These are phyloP conservation scores for Xiphydria camelus DNA, from an alignment of 2,888 invertebrate species.

Conservation along the genomic window DNA sequence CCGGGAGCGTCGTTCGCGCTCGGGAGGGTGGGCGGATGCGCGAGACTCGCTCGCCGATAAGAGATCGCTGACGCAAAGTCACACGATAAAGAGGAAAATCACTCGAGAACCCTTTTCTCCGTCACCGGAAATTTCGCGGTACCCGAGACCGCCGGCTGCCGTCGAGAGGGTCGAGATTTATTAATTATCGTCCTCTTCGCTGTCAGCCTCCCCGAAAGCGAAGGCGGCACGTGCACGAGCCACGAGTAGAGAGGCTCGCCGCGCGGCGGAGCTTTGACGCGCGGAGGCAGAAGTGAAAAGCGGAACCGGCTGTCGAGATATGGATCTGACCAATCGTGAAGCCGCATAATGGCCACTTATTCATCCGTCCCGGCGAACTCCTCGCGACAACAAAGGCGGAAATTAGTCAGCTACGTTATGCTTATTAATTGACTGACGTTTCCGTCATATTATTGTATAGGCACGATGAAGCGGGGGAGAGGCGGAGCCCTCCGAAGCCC, in stretches of 20 bases:
- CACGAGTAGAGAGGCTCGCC: conserved; percentile 54
- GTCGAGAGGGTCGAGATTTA: no score
- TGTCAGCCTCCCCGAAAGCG: no score
- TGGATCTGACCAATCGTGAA: conserved; percentile 58
- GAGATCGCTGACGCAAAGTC: background rate
- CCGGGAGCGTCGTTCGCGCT: no score
- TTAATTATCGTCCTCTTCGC: no score
- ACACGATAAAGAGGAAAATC: background rate
- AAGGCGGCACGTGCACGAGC: conserved; percentile 49
- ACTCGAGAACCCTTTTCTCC: background rate
- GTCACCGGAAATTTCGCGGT: no score
- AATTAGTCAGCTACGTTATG: conserved; percentile 58
- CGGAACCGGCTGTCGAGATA: conserved; percentile 58
- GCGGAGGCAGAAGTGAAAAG: conserved; percentile 46
- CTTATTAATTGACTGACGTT: conserved; percentile 58
- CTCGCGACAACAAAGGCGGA: conserved; percentile 47
- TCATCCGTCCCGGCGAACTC: conserved; percentile 37
- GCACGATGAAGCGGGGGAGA: conserved; percentile 23
- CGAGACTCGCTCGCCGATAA: no score
- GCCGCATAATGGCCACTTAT: conserved; percentile 56
- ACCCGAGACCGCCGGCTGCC: no score
- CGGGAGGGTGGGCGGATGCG: no score
- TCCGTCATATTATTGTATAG: conserved; percentile 54
- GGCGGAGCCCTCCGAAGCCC: conserved; percentile 23
- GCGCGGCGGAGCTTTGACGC: conserved; percentile 48